Base-by-base conservation (phyloP, 2,888 invertebrate species). In the Cheilosia vulpina region DNA sequence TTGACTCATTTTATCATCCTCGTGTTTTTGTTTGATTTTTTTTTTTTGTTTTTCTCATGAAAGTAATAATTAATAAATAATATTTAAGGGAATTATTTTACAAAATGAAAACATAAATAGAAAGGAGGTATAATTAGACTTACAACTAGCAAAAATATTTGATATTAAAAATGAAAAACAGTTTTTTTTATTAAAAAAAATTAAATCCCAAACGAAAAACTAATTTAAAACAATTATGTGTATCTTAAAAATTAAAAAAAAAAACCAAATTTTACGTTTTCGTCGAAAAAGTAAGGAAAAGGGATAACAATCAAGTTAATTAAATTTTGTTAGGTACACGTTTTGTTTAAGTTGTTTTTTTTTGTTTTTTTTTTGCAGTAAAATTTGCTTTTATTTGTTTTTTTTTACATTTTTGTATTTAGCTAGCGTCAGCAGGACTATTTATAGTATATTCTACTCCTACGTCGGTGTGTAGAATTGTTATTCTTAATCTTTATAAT, bases 251-350 rank as follows among this genome's bases (percentile, higher is more conserved):
- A 55, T 3, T 15, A 72, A 62, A 15, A 66, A 45, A 69, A 65
- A 69, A n/a, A 17, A n/a, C n/a, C n/a, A n/a, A n/a, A n/a, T n/a
- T 87, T 88, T 87, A 75, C 50, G 41, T 52, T 82, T 71, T 60
- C 77, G 65, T 31, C 53, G 55, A 73, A 73, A 57, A 55, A 68
- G 21, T 47, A 47, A 57, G 15, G 19, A 43, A 57, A 65, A 77
- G 55, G 19, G 34, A 19, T 11, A 57, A 69, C 9, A 63, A 52
- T 2, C n/a, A 69, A 43, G 62, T 21, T 68, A 73, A 31, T 57
- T 58, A 76, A 85, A 52, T 82, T 87, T 82, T 60, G 80, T 87
- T 87, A 88, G 79, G 77, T 87, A 84, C 87, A 77, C 69, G 72
- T 83, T 77, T 60, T 72, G n/a, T 62, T 68, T 45, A 76, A 66